Evolutionary conservation across 2,113 vertebrate genomes (phyloP), one percentile per base, ranked within the genome.

Genomic region (Rousettus leschenaultii): DNA sequence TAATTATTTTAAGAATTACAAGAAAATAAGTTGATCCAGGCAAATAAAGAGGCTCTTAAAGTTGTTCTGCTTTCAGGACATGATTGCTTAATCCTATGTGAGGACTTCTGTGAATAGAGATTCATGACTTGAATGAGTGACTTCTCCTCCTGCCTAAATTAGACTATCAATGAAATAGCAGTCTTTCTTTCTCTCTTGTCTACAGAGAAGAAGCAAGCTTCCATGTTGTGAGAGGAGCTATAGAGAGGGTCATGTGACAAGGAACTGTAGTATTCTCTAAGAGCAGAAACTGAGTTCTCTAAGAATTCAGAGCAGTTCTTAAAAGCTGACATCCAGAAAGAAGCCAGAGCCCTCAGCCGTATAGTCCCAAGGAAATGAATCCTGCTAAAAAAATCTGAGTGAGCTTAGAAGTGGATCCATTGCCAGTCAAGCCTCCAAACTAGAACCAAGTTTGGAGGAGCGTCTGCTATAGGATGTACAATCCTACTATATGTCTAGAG

Each of bases 371-470:
- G 8, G 21, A 43, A 87, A 78, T 74, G 1, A 70, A 66, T 78
- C 90, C 8, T 59, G 15, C 35, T 91, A 13, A 78, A 90, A 90
- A 63, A 7, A 10, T 51, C 22, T 43, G 38, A 70, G 3, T 68
- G 7, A 45, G 6, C 43, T 70, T 55, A 35, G 16, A 77, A 53
- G 15, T 33, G 16, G 0, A 35, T 85, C 38, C n/a, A 57, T 59
- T 70, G 6, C 0, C 18, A 75, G 28, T 1, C 38, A 5, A 18
- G 4, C 5, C 15, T 66, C 19, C 21, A 55, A 0, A n/a, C 40
- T 57, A 61, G 33, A 73, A 38, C 3, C 0, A 82, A 71, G 21
- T 59, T 14, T 19, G n/a, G 15, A 16, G 70, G 4, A 51, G 35
- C n/a, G 16, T 55, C 43, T 82, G 15, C 21, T 45, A 74, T 21